A percentile compares a stretch with the other conserved stretches of the same genome.
These are phyloP conservation scores for Catharus minimus DNA, from an alignment of 2,113 vertebrate species.

Conservation along the genomic window DNA sequence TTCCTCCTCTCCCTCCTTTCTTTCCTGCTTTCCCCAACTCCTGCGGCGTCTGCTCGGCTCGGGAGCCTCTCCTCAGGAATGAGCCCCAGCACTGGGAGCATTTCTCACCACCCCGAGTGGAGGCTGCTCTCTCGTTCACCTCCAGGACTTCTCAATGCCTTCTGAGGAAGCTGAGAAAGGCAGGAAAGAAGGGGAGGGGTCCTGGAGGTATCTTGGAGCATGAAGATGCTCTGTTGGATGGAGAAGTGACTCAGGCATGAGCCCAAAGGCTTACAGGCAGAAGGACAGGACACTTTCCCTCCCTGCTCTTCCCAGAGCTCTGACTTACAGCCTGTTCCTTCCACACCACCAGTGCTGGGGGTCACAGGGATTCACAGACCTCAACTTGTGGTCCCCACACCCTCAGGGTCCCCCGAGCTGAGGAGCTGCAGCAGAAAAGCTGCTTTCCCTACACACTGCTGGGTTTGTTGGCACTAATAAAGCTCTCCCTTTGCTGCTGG, in stretches of 20 bases:
- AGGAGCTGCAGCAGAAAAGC: neutral
- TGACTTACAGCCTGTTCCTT: neutral
- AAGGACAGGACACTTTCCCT: neutral
- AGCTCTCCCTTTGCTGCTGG: neutral
- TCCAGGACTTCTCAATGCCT: neutral
- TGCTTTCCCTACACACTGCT: neutral
- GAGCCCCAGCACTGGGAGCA: neutral
- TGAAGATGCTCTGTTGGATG: neutral
- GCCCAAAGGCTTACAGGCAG: neutral
- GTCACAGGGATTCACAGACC: neutral
- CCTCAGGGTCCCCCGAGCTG: fast-evolving
- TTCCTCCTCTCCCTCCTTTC: neutral
- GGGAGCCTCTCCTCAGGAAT: neutral
- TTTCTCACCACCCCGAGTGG: neutral
- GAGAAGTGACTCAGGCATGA: neutral
- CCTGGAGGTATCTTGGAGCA: neutral
- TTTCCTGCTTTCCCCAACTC: neutral
- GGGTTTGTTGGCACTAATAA: neutral
- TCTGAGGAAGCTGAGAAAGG: neutral
- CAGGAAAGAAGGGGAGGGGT: neutral
- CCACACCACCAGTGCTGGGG: neutral
- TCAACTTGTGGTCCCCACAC: fast-evolving
- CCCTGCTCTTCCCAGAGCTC: neutral
- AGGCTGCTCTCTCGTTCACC: neutral
- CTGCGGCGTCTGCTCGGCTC: fast-evolving